These are phyloP conservation scores for Lagodon rhomboides DNA, from an alignment of 2,797 vertebrate genomes.

Conservation along the genomic window DNA sequence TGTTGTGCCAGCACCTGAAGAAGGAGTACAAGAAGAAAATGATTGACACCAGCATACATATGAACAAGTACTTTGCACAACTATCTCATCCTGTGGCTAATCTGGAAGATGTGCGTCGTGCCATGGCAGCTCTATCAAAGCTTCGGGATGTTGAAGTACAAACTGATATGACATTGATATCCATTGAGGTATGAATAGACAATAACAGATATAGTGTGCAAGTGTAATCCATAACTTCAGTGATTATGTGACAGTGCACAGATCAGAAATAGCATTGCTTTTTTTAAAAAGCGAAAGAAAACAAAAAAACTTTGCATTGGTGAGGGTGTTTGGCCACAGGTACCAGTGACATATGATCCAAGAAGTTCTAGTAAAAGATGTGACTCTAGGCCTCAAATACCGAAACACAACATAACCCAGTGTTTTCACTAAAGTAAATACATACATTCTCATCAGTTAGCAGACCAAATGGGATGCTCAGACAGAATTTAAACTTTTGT, in stretches of 20 bases:
- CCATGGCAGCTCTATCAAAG: slow-evolving; percentile 83
- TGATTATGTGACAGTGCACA: neutral
- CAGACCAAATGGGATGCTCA: neutral
- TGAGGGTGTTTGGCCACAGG: neutral
- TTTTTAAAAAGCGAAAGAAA: neutral
- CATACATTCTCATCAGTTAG: neutral
- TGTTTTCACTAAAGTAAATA: neutral
- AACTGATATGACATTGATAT: slow-evolving; percentile 87
- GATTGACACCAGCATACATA: slow-evolving; percentile 78
- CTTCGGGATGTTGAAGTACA: slow-evolving; percentile 85
- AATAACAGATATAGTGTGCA: neutral
- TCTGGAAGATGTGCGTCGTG: slow-evolving; percentile 87
- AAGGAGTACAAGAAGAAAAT: slow-evolving; percentile 88
- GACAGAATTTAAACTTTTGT: neutral
- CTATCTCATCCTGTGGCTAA: slow-evolving; percentile 85
- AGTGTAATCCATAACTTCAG: neutral
- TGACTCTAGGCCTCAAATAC: neutral
- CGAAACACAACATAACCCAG: neutral
- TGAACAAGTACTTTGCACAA: slow-evolving; percentile 76
- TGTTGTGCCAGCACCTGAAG: slow-evolving; percentile 86
- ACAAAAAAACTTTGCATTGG: too few species aligned
- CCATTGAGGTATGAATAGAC: slow-evolving; percentile 85
- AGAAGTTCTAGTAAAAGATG: neutral
- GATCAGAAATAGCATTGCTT: neutral
- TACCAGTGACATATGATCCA: neutral